These are phyloP conservation scores for Chelonoidis abingdonii DNA, from an alignment of 2,113 vertebrate species.

Conservation along the genomic window DNA sequence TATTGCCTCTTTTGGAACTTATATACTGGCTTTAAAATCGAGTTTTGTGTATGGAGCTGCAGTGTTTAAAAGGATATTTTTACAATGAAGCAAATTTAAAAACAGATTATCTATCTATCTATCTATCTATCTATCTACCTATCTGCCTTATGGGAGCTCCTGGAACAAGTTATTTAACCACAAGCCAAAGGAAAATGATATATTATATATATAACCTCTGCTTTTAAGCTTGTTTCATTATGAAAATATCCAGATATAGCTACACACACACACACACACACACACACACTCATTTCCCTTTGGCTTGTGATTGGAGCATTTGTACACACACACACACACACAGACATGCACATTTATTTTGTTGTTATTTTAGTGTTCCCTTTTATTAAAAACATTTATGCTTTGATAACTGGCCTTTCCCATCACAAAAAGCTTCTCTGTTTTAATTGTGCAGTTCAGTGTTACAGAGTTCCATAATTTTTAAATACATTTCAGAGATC, in stretches of 20 bases:
- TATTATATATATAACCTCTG: neutral
- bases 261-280: neutral
- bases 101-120: neutral
- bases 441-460: neutral
- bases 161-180: neutral
- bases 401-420: neutral
- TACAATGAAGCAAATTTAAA: neutral
- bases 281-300: too few relatives aligned
- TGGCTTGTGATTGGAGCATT: neutral
- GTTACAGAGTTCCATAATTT: neutral
- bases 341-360: neutral
- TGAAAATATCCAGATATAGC: neutral
- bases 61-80: neutral
- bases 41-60: neutral
- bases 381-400: neutral
- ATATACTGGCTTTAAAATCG: neutral
- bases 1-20: neutral
- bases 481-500: neutral
- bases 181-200: neutral
- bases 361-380: neutral
- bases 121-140: too few relatives aligned
- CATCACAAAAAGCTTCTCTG: neutral
- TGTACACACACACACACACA: neutral
- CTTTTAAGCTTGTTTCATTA: neutral
- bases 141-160: neutral